These are phyloP conservation scores for Limonius californicus DNA, from an alignment of 1,140 invertebrate genomes.

Conservation along the genomic window DNA sequence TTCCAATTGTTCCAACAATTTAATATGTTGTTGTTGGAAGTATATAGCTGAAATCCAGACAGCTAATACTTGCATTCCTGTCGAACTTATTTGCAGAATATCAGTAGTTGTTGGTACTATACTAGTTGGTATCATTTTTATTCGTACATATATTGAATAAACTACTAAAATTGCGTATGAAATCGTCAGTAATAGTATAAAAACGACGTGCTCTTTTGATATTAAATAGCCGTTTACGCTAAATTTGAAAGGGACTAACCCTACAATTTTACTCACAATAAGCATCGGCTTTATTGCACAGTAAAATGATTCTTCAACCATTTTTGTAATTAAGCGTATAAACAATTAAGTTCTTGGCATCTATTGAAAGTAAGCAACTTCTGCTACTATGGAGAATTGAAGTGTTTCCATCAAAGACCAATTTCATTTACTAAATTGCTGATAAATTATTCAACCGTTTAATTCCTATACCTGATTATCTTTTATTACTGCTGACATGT, in stretches of 20 bases:
- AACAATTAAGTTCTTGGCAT: no score
- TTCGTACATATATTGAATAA: neutral
- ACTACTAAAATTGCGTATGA: neutral
- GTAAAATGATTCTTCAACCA: slow-evolving; percentile 9
- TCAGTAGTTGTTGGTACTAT: neutral
- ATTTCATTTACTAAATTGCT: neutral
- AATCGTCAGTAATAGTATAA: neutral
- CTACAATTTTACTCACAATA: slow-evolving; percentile 12
- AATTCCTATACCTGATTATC: no score
- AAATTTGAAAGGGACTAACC: slow-evolving; percentile 4
- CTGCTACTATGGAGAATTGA: no score
- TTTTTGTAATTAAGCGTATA: neutral
- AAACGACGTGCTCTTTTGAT: neutral
- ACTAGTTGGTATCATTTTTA: neutral
- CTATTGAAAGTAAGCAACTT: no score
- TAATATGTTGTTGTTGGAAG: neutral
- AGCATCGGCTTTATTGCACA: slow-evolving; percentile 15
- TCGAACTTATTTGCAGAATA: neutral
- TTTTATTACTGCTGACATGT: slow-evolving; percentile 11
- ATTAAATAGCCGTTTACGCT: slow-evolving; percentile 7
- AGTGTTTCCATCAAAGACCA: no score
- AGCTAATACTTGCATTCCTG: neutral
- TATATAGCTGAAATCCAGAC: neutral
- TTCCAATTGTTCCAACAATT: slow-evolving; percentile 8
- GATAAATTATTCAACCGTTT: neutral